Evolutionary conservation across 2,888 invertebrate genomes (phyloP).

Genomic region (Meteorus cinctellus): DNA sequence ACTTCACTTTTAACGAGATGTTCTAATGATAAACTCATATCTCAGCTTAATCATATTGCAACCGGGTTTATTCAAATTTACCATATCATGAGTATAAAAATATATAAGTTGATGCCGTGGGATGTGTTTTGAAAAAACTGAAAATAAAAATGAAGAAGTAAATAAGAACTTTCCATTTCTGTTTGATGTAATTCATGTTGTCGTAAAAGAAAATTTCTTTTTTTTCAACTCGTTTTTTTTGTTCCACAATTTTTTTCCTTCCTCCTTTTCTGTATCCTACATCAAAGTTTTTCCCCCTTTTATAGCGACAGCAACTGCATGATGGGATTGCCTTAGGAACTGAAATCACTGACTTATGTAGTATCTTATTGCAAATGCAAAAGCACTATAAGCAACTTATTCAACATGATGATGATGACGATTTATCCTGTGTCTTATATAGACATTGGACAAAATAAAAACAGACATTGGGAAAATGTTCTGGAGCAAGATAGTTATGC

Average conservation of each 20-base stretch:
- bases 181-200: neutral
- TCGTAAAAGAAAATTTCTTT: neutral
- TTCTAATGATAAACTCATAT: neutral
- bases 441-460: too few species aligned
- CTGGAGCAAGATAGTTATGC: too few species aligned
- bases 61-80: neutral
- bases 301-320: neutral
- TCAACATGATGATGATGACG: neutral
- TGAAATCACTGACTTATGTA: conserved; percentile 7
- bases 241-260: neutral
- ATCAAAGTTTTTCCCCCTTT: neutral
- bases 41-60: neutral
- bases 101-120: neutral
- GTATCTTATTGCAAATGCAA: neutral
- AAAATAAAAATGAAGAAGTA: neutral
- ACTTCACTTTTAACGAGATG: neutral
- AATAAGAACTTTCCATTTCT: neutral
- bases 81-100: neutral
- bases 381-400: neutral
- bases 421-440: too few species aligned
- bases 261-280: neutral
- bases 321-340: neutral
- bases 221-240: neutral
- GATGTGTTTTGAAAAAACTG: neutral
- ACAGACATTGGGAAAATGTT: too few species aligned